Conservation (phyloP, 2,888 invertebrate genomes). For the Malthinus flaveolus region DNA sequence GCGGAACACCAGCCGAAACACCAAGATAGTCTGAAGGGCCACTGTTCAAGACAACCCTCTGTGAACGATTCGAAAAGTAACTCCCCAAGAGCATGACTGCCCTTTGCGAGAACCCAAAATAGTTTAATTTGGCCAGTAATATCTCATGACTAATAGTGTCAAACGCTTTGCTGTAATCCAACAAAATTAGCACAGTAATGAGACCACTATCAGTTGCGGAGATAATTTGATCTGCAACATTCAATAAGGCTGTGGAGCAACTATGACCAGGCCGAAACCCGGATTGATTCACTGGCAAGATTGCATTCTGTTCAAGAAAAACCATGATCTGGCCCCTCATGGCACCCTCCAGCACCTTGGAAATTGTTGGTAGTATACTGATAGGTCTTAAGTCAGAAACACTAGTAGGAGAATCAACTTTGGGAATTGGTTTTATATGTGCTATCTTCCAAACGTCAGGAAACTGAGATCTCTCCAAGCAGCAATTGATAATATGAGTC, state of each 20-base stretch:
- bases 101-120: not conserved
- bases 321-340: not conserved
- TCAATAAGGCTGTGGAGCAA: not conserved
- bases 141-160: not conserved
- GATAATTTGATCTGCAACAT: not conserved
- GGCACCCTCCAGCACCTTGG: not conserved
- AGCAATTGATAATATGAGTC: too few species aligned
- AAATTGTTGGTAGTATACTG: not conserved
- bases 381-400: not conserved
- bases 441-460: too few species aligned
- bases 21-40: too few species aligned
- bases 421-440: too few species aligned
- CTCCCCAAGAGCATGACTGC: too few species aligned
- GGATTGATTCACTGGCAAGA: not conserved
- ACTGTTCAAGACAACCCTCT: too few species aligned
- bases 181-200: not conserved
- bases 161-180: not conserved
- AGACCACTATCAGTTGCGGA: not conserved
- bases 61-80: too few species aligned
- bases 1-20: too few species aligned
- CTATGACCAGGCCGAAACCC: not conserved
- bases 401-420: too few species aligned
- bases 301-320: not conserved
- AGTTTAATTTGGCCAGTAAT: not conserved
- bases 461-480: too few species aligned